Evolutionary conservation across 2,888 invertebrate species (phyloP).

Genomic region (Acrocera orbiculus): DNA sequence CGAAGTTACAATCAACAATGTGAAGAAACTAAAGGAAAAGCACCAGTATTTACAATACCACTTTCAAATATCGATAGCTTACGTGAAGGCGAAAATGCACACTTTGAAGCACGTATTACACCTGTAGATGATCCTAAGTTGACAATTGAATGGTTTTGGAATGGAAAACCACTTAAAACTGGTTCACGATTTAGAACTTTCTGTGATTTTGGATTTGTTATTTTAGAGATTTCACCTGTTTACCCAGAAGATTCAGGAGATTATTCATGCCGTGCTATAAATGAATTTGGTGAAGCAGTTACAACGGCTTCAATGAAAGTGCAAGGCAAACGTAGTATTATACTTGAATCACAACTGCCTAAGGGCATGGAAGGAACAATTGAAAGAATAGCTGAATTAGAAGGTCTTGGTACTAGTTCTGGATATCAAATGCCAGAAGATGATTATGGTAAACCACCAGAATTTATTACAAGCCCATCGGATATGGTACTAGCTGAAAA

Average conservation of each 20-base stretch:
- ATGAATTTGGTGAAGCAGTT: constrained; percentile 81
- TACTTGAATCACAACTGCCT: constrained; percentile 77
- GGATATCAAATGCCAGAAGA: constrained; percentile 54
- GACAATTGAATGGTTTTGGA: constrained; percentile 90
- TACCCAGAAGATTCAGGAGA: constrained; percentile 93
- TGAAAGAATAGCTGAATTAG: constrained; percentile 79
- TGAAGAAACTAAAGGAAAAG: constrained; percentile 62
- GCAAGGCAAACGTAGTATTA: constrained; percentile 79
- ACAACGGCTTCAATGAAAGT: constrained; percentile 79
- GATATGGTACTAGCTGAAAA: constrained; percentile 74
- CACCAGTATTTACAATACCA: constrained; percentile 80
- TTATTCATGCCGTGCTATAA: constrained; percentile 73
- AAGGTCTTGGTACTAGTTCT: constrained; percentile 60
- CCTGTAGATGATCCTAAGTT: constrained; percentile 83
- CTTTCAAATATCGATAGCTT: constrained; percentile 71
- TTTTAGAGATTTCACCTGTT: constrained; percentile 91
- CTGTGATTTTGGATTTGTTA: constrained; percentile 95
- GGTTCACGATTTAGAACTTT: constrained; percentile 90
- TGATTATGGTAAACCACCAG: constrained; percentile 74
- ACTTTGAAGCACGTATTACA: constrained; percentile 75
- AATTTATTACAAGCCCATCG: constrained; percentile 72
- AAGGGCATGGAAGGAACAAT: constrained; percentile 89
- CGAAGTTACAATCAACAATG: constrained; percentile 53
- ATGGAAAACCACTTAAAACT: constrained; percentile 71
- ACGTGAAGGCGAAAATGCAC: constrained; percentile 79